A percentile compares a stretch with the other conserved stretches of the same genome.
These are phyloP conservation scores for Xenopus borealis DNA, from an alignment of 2,113 vertebrate species.

Conservation along the genomic window DNA sequence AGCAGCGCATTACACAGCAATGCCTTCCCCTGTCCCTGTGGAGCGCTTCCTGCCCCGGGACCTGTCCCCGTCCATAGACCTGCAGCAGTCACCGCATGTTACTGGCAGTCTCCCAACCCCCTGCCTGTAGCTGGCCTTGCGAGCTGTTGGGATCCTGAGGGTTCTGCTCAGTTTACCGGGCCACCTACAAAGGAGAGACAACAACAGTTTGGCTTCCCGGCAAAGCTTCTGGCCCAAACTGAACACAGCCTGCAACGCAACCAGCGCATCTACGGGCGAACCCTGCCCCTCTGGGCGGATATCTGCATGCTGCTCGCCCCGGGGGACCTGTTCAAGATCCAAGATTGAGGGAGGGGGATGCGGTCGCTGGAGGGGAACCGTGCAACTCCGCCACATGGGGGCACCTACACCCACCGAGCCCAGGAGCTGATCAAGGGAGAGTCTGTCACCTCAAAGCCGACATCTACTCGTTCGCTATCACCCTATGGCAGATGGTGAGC, in stretches of 20 bases:
- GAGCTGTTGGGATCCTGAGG: slow-evolving; percentile 80
- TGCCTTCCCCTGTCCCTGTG: too few relatives aligned
- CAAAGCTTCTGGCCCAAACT: slow-evolving; percentile 96
- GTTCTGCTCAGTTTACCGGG: slow-evolving; percentile 86
- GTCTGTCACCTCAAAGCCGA: slow-evolving; percentile 72
- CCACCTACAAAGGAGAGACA: slow-evolving; percentile 76
- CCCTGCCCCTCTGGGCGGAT: slow-evolving; percentile 42
- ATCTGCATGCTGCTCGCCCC: slow-evolving; percentile 73
- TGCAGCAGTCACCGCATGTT: too few relatives aligned
- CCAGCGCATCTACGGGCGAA: slow-evolving; percentile 74
- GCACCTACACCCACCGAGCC: slow-evolving; percentile 89
- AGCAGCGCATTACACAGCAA: too few relatives aligned
- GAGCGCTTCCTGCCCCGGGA: too few relatives aligned
- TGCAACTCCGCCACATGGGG: slow-evolving; percentile 67
- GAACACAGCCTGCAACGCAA: too few relatives aligned
- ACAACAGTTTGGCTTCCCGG: slow-evolving; percentile 77
- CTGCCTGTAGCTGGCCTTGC: too few relatives aligned
- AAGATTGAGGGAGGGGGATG: slow-evolving; percentile 72
- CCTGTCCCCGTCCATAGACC: too few relatives aligned
- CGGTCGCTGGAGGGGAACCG: slow-evolving; percentile 23
- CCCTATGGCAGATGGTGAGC: slow-evolving; percentile 85
- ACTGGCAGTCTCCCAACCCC: too few relatives aligned
- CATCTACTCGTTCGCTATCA: slow-evolving; percentile 88
- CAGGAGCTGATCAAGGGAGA: slow-evolving; percentile 87
- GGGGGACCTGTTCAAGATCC: slow-evolving; percentile 79